A percentile compares a stretch with the other conserved stretches of the same genome.
phyloP scores from a whole-genome alignment of 2,888 invertebrate genomes.

The Danaus chrysippus region DNA sequence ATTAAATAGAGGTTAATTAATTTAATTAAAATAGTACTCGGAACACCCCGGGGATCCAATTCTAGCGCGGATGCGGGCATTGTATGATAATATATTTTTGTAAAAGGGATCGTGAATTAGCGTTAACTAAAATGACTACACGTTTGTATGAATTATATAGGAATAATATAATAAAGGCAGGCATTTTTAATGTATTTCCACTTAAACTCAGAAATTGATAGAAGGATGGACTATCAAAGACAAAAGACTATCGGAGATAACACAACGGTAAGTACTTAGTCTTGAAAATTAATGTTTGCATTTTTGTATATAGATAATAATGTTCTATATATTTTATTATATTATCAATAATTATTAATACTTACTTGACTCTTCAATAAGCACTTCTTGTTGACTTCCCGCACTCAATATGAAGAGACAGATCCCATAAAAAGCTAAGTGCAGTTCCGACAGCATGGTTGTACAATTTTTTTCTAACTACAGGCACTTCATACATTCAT shows the following conservation, averaged over 20 bases:
- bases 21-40: conserved; percentile 28
- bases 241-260: no score
- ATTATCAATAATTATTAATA: conserved; percentile 22
- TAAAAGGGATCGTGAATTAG: not conserved
- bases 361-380: conserved; percentile 70
- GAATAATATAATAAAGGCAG: no score
- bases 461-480: conserved; percentile 17
- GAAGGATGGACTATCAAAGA: no score
- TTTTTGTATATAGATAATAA: no score
- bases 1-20: conserved; percentile 29
- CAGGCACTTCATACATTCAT: not conserved
- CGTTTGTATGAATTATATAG: no score
- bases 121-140: not conserved
- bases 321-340: no score
- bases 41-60: conserved; percentile 19
- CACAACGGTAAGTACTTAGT: no score
- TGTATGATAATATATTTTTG: conserved; percentile 19
- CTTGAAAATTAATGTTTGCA: no score
- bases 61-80: conserved; percentile 27
- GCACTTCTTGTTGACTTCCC: conserved; percentile 61
- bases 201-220: no score
- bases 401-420: conserved; percentile 57
- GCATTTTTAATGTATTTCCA: no score
- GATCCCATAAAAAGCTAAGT: conserved; percentile 48
- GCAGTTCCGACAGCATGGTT: conserved; percentile 42